Conservation (phyloP, 2,113 vertebrate genomes). For the Tragelaphus scriptus region DNA sequence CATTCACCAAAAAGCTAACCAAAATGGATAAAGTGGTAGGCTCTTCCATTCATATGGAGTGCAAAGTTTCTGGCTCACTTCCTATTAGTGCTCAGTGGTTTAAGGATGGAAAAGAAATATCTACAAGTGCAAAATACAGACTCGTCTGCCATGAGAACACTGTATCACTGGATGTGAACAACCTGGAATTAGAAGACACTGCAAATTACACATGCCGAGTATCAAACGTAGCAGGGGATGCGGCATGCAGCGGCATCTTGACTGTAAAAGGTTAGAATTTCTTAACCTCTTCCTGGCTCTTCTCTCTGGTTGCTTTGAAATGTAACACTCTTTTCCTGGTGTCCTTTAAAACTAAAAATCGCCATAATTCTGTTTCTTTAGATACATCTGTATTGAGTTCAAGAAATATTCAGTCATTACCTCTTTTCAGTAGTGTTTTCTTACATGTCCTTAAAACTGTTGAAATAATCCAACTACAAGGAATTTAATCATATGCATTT, state of each 20-base stretch:
- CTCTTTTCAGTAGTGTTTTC: constrained; percentile 53
- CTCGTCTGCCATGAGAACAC: constrained; percentile 91
- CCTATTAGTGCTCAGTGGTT: constrained; percentile 95
- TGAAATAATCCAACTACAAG: neutral
- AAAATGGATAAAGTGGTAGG: constrained; percentile 92
- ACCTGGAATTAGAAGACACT: constrained; percentile 89
- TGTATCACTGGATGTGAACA: constrained; percentile 88
- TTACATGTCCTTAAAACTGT: neutral
- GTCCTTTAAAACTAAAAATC: constrained; percentile 29
- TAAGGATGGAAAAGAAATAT: constrained; percentile 91
- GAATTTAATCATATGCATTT: constrained; percentile 69
- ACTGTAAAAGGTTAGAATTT: constrained; percentile 94
- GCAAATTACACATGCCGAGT: constrained; percentile 93
- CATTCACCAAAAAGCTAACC: constrained; percentile 92
- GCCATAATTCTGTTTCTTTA: constrained; percentile 47
- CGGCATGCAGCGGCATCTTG: constrained; percentile 89
- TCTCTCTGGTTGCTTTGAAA: constrained; percentile 34
- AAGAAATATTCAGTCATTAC: neutral
- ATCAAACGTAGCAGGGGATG: constrained; percentile 89
- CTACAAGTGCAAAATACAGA: constrained; percentile 91
- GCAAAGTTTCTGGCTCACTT: constrained; percentile 95
- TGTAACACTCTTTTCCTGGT: constrained; percentile 58
- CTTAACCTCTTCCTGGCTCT: constrained; percentile 61
- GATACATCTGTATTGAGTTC: neutral
- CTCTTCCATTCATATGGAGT: constrained; percentile 91